phyloP scores from a whole-genome alignment of 2,888 invertebrate genomes.

The Leucania comma region DNA sequence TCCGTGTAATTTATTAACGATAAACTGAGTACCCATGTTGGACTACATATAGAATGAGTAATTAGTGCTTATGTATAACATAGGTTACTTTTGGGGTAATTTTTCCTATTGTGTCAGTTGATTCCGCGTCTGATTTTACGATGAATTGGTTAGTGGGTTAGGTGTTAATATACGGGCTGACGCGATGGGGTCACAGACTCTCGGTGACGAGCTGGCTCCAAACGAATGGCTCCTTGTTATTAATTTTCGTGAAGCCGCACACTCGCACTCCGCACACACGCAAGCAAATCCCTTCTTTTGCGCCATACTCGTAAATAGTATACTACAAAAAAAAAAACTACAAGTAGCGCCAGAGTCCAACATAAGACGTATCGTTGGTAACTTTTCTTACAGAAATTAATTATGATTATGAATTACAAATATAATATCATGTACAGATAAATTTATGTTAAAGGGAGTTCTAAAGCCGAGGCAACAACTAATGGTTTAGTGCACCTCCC shows the following conservation, averaged over 20 bases:
- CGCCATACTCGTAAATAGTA: background rate
- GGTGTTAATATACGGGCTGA: slow-evolving; percentile 20
- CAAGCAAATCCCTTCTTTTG: slow-evolving; percentile 20
- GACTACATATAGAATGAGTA: background rate
- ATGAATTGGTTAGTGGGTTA: slow-evolving; percentile 18
- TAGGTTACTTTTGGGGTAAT: background rate
- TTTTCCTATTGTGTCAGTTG: background rate
- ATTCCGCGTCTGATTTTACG: slow-evolving; percentile 13
- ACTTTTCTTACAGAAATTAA: slow-evolving; percentile 9
- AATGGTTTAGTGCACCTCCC: background rate
- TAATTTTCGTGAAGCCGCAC: background rate
- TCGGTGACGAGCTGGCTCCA: background rate
- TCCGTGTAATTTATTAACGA: slow-evolving; percentile 1
- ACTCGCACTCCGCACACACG: background rate
- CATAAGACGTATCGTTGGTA: background rate
- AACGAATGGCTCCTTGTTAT: slow-evolving; percentile 13
- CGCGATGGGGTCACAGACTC: slow-evolving; percentile 9
- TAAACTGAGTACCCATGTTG: background rate
- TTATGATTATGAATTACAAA: background rate
- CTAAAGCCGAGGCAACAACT: background rate
- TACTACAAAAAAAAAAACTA: too few relatives aligned
- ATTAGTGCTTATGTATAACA: too few relatives aligned
- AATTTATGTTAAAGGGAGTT: background rate
- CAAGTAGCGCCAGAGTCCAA: background rate
- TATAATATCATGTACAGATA: background rate